Conservation (phyloP, 1,140 invertebrate genomes). For the Phortica variegata region DNA sequence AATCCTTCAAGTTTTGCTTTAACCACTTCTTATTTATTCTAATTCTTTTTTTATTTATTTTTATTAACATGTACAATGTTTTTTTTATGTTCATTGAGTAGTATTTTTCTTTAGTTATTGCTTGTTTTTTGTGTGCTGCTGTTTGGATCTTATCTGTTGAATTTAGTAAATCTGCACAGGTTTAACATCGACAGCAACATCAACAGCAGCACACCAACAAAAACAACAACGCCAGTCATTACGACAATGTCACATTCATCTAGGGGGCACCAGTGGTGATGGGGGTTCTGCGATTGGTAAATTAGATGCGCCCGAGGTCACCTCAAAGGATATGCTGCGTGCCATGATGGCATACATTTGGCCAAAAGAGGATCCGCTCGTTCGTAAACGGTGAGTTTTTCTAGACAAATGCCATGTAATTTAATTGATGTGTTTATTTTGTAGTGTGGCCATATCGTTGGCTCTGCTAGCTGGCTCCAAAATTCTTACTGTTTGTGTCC, state of each 20-base stretch:
- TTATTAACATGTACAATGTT: too few species aligned
- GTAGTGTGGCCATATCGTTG: constrained; percentile 81
- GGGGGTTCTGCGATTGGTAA: constrained; percentile 62
- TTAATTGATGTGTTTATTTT: neutral
- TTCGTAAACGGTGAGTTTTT: constrained; percentile 39
- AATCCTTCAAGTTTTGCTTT: too few species aligned
- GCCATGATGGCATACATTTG: constrained; percentile 92
- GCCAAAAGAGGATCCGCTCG: constrained; percentile 72
- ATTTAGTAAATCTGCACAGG: constrained; percentile 47
- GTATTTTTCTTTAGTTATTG: constrained; percentile 31
- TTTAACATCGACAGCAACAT: constrained; percentile 34
- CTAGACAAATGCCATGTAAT: neutral
- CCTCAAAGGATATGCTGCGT: constrained; percentile 77
- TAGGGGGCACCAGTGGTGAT: constrained; percentile 72
- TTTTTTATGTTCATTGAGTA: too few species aligned
- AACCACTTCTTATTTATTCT: too few species aligned
- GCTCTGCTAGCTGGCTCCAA: constrained; percentile 79
- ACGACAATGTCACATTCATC: constrained; percentile 82
- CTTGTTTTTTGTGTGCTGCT: constrained; percentile 53
- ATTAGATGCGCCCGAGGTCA: constrained; percentile 66
- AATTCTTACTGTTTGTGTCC: constrained; percentile 88
- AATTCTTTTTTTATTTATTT: too few species aligned
- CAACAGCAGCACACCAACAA: constrained; percentile 26
- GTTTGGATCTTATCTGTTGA: constrained; percentile 50
- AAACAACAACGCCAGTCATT: constrained; percentile 34